Evolutionary conservation across 2,888 invertebrate species (phyloP).

Genomic region (Parnassius mnemosyne): DNA sequence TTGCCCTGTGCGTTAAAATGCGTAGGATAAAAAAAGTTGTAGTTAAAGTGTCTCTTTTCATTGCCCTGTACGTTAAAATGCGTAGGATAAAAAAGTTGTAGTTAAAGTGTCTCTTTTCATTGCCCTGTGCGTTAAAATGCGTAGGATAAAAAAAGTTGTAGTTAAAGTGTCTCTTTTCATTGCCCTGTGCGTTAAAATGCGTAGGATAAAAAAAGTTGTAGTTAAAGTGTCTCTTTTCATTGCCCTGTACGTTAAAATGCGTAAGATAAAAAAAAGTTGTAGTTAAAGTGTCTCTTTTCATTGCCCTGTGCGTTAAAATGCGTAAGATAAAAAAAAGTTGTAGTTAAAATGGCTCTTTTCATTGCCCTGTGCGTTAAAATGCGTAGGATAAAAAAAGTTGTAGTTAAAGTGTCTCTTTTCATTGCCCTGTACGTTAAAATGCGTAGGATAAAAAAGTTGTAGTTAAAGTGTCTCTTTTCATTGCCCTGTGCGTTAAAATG

Average conservation of each 20-base stretch:
- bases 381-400: neutral
- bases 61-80: constrained; percentile 7
- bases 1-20: constrained; percentile 7
- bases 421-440: constrained; percentile 5
- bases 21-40: neutral
- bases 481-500: constrained; percentile 7
- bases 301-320: constrained; percentile 8
- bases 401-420: constrained; percentile 7
- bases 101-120: constrained; percentile 8
- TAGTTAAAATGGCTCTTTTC: constrained; percentile 6
- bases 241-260: constrained; percentile 8
- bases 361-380: constrained; percentile 5
- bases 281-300: constrained; percentile 7
- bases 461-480: constrained; percentile 6
- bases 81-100: neutral
- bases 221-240: constrained; percentile 8
- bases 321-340: neutral
- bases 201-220: neutral
- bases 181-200: constrained; percentile 8
- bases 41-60: constrained; percentile 7
- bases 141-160: neutral
- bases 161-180: constrained; percentile 8
- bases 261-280: neutral
- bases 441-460: neutral
- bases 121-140: constrained; percentile 8